Evolutionary conservation across 35 echinoderm and acorn worm species (phyloP).

Genomic region (Patiria miniata): DNA sequence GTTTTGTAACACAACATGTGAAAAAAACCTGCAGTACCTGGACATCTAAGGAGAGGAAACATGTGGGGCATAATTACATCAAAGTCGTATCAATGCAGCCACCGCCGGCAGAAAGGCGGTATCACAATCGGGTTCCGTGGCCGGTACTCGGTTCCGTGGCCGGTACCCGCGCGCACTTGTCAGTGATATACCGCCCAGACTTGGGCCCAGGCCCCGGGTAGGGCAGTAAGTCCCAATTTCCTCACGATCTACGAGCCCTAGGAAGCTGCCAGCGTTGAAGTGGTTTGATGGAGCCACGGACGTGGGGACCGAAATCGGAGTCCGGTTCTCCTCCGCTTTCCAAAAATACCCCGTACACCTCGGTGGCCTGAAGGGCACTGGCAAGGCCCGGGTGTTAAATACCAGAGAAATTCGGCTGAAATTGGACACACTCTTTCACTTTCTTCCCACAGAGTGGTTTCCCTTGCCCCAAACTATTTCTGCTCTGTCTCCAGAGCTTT

Average conservation of each 20-base stretch:
- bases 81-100: constrained; percentile 21
- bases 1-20: constrained; percentile 18
- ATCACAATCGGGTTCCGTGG: constrained; percentile 17
- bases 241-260: not conserved
- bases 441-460: not conserved
- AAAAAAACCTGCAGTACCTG: not conserved
- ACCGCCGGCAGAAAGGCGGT: not conserved
- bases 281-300: constrained; percentile 5
- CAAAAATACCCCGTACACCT: not conserved
- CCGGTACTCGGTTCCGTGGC: too few relatives aligned
- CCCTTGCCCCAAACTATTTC: constrained; percentile 23
- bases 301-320: constrained; percentile 7
- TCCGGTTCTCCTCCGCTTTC: constrained; percentile 1
- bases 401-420: not conserved
- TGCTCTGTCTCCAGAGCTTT: constrained; percentile 1
- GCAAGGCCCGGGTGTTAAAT: not conserved
- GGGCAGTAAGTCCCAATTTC: constrained; percentile 7
- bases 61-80: constrained; percentile 17
- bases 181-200: constrained; percentile 18
- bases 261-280: not conserved
- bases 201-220: not conserved
- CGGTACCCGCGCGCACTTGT: constrained; percentile 11
- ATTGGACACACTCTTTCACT: constrained; percentile 30
- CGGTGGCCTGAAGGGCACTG: not conserved
- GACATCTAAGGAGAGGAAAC: constrained; percentile 5